These are phyloP conservation scores for Gulo gulo DNA, from an alignment of 2,113 vertebrate genomes.

Conservation along the genomic window DNA sequence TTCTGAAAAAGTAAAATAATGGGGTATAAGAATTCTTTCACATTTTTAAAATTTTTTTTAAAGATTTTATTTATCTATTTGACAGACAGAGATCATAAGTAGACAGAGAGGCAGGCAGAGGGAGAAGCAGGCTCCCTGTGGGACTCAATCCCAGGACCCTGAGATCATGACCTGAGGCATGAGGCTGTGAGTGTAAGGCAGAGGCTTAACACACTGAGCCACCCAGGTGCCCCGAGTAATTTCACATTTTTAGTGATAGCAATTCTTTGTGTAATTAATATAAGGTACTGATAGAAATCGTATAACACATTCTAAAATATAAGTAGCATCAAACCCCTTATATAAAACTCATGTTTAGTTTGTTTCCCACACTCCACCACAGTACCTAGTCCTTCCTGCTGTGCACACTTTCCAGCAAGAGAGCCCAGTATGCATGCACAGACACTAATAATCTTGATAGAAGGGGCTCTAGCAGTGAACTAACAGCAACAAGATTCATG, in stretches of 20 bases:
- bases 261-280: slow-evolving; percentile 3
- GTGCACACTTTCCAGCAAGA: not conserved
- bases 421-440: not conserved
- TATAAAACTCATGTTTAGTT: not conserved
- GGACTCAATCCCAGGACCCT: too few species aligned
- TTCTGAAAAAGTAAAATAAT: not conserved
- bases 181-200: too few species aligned
- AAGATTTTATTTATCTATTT: too few species aligned
- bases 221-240: too few species aligned
- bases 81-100: too few species aligned
- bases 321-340: not conserved
- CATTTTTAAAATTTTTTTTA: not conserved
- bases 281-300: not conserved
- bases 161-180: too few species aligned
- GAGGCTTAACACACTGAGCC: too few species aligned
- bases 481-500: not conserved
- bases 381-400: not conserved
- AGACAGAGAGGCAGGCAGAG: too few species aligned
- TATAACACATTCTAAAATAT: not conserved
- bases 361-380: not conserved
- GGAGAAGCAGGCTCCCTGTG: too few species aligned
- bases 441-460: not conserved
- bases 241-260: not conserved
- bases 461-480: not conserved
- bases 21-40: not conserved